Conservation (phyloP, 2,113 vertebrate genomes). For the Chlamydotis undulata region DNA sequence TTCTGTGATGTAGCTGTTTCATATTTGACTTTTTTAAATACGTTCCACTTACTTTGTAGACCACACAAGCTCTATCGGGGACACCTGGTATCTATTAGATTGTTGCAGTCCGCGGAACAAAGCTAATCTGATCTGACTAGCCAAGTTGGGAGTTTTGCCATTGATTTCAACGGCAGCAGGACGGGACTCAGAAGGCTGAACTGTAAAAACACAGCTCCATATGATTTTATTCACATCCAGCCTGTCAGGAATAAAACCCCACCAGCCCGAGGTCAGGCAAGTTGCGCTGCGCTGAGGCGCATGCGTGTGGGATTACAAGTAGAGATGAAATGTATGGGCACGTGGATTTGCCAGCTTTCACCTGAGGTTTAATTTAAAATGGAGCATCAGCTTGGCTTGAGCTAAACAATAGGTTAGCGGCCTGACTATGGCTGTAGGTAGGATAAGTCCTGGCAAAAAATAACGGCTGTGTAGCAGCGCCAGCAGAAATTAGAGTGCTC, state of each 20-base stretch:
- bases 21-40: slow-evolving; percentile 60
- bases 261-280: slow-evolving; percentile 4
- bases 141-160: slow-evolving; percentile 36
- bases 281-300: neutral
- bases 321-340: neutral
- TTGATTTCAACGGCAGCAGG: slow-evolving; percentile 40
- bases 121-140: slow-evolving; percentile 57
- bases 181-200: slow-evolving; percentile 35
- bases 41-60: slow-evolving; percentile 52
- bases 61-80: slow-evolving; percentile 46
- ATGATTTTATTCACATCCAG: slow-evolving; percentile 52
- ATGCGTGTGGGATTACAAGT: neutral
- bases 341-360: neutral
- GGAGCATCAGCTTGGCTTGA: neutral
- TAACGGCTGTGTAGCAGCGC: neutral
- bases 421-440: neutral
- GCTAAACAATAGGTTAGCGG: slow-evolving; percentile 1
- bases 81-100: slow-evolving; percentile 68
- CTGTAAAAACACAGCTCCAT: slow-evolving; percentile 49
- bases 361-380: slow-evolving; percentile 43
- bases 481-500: neutral
- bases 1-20: slow-evolving; percentile 59
- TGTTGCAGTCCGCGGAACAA: slow-evolving; percentile 42
- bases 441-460: slow-evolving; percentile 2
- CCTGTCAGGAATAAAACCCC: slow-evolving; percentile 22